Percentiles rank a stretch among this genome's conserved stretches.
Conservation (phyloP, 2,113 vertebrate species). For the Burhinus oedicnemus region DNA sequence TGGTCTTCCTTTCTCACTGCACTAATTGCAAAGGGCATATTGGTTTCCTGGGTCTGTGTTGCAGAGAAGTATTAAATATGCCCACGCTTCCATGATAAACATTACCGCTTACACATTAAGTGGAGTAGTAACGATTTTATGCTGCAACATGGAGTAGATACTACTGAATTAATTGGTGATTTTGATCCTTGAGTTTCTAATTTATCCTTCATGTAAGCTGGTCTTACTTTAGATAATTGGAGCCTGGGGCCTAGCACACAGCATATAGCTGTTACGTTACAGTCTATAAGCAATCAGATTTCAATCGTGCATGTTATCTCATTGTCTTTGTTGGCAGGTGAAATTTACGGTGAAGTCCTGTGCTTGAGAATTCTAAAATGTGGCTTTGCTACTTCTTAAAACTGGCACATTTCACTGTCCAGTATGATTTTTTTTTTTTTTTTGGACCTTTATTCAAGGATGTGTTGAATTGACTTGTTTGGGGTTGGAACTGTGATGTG, state of each 20-base stretch:
- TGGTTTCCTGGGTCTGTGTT: background rate
- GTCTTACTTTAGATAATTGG: background rate
- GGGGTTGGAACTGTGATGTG: background rate
- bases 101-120: background rate
- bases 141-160: background rate
- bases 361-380: background rate
- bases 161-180: constrained; percentile 11
- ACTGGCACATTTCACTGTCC: background rate
- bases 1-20: background rate
- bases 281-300: background rate
- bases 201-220: background rate
- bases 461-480: background rate
- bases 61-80: background rate
- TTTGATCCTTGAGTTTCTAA: constrained; percentile 17
- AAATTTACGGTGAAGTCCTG: background rate
- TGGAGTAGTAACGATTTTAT: background rate
- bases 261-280: background rate
- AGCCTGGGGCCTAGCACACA: background rate
- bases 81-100: background rate
- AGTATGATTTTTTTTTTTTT: background rate
- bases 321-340: background rate
- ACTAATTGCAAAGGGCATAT: background rate
- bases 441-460: background rate
- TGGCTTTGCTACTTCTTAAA: background rate
- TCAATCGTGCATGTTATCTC: background rate